phyloP scores from a whole-genome alignment of 1,140 invertebrate species.

The Carcinoscorpius rotundicauda region DNA sequence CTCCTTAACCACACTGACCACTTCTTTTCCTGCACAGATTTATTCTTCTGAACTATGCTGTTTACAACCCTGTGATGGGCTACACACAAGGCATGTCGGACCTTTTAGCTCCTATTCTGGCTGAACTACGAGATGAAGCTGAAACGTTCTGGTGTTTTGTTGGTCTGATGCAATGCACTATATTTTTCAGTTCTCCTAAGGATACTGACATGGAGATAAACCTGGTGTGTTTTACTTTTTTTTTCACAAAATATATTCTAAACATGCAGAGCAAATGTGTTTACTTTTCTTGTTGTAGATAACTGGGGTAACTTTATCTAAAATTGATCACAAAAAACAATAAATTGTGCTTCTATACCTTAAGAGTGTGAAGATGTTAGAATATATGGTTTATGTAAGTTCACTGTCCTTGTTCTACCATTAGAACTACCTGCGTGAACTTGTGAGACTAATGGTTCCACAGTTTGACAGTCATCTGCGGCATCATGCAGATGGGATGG shows the following conservation, averaged over 20 bases:
- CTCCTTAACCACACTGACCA: background rate
- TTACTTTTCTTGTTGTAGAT: slow-evolving; percentile 9
- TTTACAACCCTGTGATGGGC: slow-evolving; percentile 70
- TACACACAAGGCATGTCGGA: slow-evolving; percentile 87
- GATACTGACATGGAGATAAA: slow-evolving; percentile 90
- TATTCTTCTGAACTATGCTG: slow-evolving; percentile 81
- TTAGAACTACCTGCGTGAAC: slow-evolving; percentile 64
- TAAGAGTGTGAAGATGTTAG: background rate
- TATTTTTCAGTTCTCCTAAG: slow-evolving; percentile 83
- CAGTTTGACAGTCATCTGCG: slow-evolving; percentile 72
- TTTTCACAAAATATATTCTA: background rate
- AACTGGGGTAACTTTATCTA: slow-evolving; percentile 5
- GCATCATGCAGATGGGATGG: slow-evolving; percentile 68
- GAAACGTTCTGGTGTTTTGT: slow-evolving; percentile 92
- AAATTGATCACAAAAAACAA: background rate
- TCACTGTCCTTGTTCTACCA: background rate
- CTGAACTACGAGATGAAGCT: slow-evolving; percentile 73
- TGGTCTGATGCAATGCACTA: slow-evolving; percentile 74
- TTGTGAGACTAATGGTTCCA: slow-evolving; percentile 74
- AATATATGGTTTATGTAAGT: too few relatives aligned
- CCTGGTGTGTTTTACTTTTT: slow-evolving; percentile 42
- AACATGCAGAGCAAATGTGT: background rate
- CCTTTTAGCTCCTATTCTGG: slow-evolving; percentile 70
- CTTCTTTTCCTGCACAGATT: slow-evolving; percentile 41
- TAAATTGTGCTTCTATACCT: slow-evolving; percentile 9